These are phyloP conservation scores for Sapayoa aenigma DNA, from an alignment of 2,113 vertebrate species.

Conservation along the genomic window DNA sequence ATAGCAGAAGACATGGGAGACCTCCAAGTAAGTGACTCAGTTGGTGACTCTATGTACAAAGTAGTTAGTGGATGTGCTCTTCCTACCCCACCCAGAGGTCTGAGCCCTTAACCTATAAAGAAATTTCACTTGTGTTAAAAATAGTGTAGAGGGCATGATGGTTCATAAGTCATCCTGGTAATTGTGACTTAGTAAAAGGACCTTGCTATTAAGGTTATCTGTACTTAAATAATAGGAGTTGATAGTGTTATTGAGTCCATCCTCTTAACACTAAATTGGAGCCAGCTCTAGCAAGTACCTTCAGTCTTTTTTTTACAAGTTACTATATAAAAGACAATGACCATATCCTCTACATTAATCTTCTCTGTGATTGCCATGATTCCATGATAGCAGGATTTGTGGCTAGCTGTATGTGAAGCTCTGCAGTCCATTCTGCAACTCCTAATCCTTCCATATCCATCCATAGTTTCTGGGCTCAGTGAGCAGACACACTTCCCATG, in stretches of 20 bases:
- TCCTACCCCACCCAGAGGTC: not conserved
- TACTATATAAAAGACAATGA: not conserved
- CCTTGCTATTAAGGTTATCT: not conserved
- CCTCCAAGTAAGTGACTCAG: not conserved
- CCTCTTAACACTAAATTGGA: not conserved
- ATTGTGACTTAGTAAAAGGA: not conserved
- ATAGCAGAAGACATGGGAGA: not conserved
- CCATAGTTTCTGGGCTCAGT: not conserved
- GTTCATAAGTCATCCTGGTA: not conserved
- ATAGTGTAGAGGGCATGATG: not conserved
- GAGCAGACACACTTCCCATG: not conserved
- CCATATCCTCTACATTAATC: not conserved
- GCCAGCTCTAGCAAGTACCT: not conserved
- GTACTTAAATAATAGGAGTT: not conserved
- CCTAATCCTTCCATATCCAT: not conserved
- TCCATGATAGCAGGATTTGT: not conserved
- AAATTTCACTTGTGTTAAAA: not conserved
- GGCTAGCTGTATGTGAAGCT: not conserved
- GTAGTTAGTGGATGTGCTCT: not conserved
- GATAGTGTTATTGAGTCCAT: not conserved
- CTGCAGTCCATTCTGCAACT: not conserved
- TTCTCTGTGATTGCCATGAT: not conserved
- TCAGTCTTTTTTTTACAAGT: not conserved
- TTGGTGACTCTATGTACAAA: not conserved
- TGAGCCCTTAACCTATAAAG: not conserved